A percentile compares a stretch with the other conserved stretches of the same genome.
These are phyloP conservation scores for Meles meles DNA, from an alignment of 2,113 vertebrate genomes.

Conservation along the genomic window DNA sequence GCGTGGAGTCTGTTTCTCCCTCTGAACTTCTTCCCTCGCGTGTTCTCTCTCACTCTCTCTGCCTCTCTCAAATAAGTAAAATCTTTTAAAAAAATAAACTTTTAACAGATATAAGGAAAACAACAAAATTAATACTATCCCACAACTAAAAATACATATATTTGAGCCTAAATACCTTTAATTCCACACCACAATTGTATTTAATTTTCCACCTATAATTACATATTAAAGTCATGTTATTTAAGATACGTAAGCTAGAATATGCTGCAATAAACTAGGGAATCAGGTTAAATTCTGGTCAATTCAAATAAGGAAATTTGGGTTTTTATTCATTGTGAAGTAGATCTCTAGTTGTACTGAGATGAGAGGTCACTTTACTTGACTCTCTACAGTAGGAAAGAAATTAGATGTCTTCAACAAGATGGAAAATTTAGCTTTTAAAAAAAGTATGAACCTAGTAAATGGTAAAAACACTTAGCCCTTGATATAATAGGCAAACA, in stretches of 20 bases:
- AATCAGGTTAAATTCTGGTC: background rate
- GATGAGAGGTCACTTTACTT: background rate
- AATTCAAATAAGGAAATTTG: background rate
- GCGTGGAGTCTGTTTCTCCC: too few species aligned
- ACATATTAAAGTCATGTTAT: background rate
- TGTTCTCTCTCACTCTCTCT: too few species aligned
- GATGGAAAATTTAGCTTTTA: background rate
- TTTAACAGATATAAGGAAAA: background rate
- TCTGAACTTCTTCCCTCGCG: too few species aligned
- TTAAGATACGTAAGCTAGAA: background rate
- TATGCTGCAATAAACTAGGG: background rate
- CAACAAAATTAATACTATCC: background rate
- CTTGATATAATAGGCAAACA: background rate
- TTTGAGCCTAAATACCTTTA: background rate
- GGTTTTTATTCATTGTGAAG: background rate
- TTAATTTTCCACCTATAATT: background rate
- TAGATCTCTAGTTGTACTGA: background rate
- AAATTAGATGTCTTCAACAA: background rate
- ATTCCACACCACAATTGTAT: background rate
- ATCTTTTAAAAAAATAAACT: too few species aligned
- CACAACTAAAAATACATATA: background rate
- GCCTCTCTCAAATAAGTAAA: too few species aligned
- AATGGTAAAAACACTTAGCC: background rate
- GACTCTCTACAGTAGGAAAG: background rate
- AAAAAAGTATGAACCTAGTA: background rate